These are phyloP conservation scores for Halcyon chelicuti DNA, from an alignment of 2,797 vertebrate genomes.

Conservation along the genomic window DNA sequence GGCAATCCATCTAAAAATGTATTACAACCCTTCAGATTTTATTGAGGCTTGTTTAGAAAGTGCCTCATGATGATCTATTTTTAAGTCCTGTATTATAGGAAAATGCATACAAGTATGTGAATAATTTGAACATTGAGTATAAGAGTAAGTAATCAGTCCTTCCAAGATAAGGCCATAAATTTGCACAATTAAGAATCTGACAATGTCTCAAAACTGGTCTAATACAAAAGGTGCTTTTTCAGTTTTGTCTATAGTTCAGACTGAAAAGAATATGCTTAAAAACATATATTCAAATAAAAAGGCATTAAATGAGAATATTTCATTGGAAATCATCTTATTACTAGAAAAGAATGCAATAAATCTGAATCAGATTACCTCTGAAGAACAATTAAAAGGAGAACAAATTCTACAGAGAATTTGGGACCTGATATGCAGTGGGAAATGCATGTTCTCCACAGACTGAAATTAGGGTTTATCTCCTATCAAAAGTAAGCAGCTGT, in stretches of 20 bases:
- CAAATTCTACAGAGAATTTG: neutral
- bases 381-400: neutral
- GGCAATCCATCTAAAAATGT: neutral
- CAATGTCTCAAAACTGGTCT: neutral
- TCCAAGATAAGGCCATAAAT: neutral
- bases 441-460: neutral
- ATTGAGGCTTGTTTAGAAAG: neutral
- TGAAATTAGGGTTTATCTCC: neutral
- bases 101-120: neutral
- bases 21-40: neutral
- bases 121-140: neutral
- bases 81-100: neutral
- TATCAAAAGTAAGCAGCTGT: neutral
- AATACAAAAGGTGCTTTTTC: neutral
- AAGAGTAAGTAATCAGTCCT: neutral
- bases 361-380: neutral
- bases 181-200: neutral
- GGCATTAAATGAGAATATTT: neutral
- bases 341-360: neutral
- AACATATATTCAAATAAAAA: neutral
- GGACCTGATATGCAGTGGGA: neutral
- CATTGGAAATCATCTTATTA: neutral
- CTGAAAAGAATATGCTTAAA: neutral
- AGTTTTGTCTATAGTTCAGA: neutral
- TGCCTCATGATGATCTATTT: neutral